Evolutionary conservation across 2,113 vertebrate species (phyloP), one percentile per base, ranked within the genome.

Genomic region (Terrapene triunguis): DNA sequence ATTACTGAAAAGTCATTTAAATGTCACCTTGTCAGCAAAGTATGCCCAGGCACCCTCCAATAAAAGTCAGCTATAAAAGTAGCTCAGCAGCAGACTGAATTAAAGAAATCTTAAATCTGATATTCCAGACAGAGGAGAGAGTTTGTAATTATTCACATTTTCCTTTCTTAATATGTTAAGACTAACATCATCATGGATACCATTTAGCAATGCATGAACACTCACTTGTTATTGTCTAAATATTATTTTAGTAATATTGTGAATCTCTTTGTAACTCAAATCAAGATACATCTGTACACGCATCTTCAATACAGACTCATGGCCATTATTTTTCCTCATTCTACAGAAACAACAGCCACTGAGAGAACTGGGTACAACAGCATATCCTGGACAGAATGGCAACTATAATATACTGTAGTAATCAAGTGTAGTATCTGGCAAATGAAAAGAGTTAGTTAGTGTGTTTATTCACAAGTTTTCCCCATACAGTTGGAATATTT

Each of bases 1-100:
- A 97, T 96, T 94, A 97, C n/a, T 76, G 80, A 91, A 94, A 95
- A 97, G 86, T 82, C 90, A 94, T 82, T 96, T 92, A 97, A 97
- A 97, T 89, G 79, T 93, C 92, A 97, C 82, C 87, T 22, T 80
- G 80, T 92, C 93, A 87, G 80, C 74, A 65, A 89, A 44, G 38
- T 3, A 12, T 48, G 50, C 44, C 84, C 65, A n/a, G 50, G n/a
- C 44, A 4, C 12, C 84, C 47, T 42, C 35, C 22, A 80, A 19
- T 65, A 91, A 94, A 82, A 76, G 59, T 42, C 88, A 81, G 88
- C 55, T 84, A 76, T 10, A 2, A 24, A 82, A 69, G 47, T 54
- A 32, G 35, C 91, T 62, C 8, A 21, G 47, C 72, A 27, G 84
- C 48, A 89, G 47, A 38, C 16, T 54, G 35, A 42, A n/a, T 27